Percentiles rank a stretch among this genome's conserved stretches.
These are phyloP conservation scores for Petrocephalus zakoni DNA, from an alignment of 2,113 vertebrate species.

Conservation along the genomic window DNA sequence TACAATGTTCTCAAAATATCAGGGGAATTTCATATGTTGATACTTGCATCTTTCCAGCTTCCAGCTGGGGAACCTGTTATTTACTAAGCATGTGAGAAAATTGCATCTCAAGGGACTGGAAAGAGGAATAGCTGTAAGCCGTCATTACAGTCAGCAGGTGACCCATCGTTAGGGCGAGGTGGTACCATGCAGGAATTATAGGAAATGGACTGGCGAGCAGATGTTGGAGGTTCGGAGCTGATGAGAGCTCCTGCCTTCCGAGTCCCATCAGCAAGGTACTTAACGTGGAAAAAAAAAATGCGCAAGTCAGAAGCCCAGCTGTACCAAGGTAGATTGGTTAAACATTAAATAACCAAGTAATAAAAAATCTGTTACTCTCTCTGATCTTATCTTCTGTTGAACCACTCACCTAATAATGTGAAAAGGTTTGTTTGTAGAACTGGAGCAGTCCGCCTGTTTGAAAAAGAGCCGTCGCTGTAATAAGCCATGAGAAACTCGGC, in stretches of 20 bases:
- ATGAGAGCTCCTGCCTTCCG: background rate
- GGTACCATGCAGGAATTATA: background rate
- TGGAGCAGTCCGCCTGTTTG: background rate
- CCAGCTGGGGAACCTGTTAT: background rate
- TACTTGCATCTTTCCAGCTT: background rate
- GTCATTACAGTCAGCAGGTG: background rate
- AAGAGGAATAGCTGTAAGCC: background rate
- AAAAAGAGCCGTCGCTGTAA: background rate
- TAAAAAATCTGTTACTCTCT: background rate
- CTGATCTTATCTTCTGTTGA: background rate
- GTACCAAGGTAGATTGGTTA: background rate
- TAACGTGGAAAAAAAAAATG: background rate
- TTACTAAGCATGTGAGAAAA: background rate
- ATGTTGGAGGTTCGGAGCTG: background rate
- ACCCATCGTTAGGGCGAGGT: background rate
- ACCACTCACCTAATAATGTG: background rate
- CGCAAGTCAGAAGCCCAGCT: background rate
- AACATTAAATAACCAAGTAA: background rate
- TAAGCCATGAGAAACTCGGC: background rate
- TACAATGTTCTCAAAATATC: constrained; percentile 1
- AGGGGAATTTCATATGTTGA: constrained; percentile 2
- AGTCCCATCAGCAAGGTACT: background rate
- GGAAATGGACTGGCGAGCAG: background rate
- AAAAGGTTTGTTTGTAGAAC: background rate
- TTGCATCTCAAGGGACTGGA: background rate